Evolutionary conservation across 2,113 vertebrate species (phyloP).

Genomic region (Arizona elegans): DNA sequence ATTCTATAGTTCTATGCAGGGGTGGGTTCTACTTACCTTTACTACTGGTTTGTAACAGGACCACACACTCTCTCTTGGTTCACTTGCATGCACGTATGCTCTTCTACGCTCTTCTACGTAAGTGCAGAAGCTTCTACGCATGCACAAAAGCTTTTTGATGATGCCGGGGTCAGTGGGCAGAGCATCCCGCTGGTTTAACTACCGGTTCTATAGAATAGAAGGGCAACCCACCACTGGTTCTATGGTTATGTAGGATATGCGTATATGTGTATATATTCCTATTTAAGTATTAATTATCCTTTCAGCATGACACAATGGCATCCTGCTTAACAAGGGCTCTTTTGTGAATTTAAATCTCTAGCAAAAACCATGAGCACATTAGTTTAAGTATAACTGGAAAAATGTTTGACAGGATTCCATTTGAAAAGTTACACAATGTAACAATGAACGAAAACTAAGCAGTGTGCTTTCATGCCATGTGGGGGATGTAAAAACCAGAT

Average conservation of each 20-base stretch:
- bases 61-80: too few species aligned
- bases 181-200: too few species aligned
- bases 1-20: too few species aligned
- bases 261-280: not conserved
- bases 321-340: not conserved
- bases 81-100: too few species aligned
- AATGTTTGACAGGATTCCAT: not conserved
- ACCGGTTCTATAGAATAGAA: too few species aligned
- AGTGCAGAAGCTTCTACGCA: too few species aligned
- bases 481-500: not conserved
- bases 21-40: too few species aligned
- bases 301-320: not conserved
- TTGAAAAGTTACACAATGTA: not conserved
- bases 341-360: not conserved
- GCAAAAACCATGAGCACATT: not conserved
- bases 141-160: too few species aligned
- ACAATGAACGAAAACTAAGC: not conserved
- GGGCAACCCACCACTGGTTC: too few species aligned
- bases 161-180: too few species aligned
- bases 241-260: not conserved
- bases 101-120: too few species aligned
- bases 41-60: too few species aligned
- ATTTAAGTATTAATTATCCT: not conserved
- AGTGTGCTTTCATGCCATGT: not conserved
- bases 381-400: not conserved